phyloP scores from a whole-genome alignment of 2,113 vertebrate genomes.

The Pedetes capensis region DNA sequence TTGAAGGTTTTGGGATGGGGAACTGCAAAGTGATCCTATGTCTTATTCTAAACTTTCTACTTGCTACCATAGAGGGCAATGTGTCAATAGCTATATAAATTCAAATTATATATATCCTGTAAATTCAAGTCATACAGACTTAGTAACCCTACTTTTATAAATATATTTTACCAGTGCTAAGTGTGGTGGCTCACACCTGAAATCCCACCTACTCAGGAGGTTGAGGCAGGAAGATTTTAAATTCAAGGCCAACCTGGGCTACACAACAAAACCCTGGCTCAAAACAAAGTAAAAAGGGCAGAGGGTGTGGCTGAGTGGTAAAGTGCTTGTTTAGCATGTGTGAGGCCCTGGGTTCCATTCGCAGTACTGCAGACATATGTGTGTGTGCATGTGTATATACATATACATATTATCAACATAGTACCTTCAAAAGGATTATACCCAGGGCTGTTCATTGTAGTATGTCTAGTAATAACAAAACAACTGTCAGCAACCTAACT shows the following conservation, averaged over 20 bases:
- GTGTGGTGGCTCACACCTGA: too few relatives aligned
- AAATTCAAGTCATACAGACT: constrained; percentile 4
- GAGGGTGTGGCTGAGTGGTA: neutral
- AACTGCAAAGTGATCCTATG: neutral
- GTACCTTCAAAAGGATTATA: constrained; percentile 8
- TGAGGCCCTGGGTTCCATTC: neutral
- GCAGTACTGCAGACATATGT: too few relatives aligned
- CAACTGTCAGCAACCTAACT: constrained; percentile 9
- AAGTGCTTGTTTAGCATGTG: neutral
- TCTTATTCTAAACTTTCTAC: constrained; percentile 4
- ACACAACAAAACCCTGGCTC: neutral
- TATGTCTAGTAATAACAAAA: neutral
- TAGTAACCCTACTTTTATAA: neutral
- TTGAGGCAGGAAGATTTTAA: neutral
- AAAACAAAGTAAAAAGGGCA: neutral
- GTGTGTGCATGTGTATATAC: too few relatives aligned
- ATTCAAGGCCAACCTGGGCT: neutral
- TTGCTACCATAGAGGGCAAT: neutral
- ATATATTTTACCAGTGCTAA: neutral
- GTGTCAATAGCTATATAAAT: neutral
- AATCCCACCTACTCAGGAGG: neutral
- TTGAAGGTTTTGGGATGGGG: neutral
- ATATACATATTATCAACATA: too few relatives aligned
- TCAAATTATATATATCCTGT: constrained; percentile 20
- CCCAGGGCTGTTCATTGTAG: neutral